These are phyloP conservation scores for Brachylomia viminalis DNA, from an alignment of 2,888 invertebrate genomes.

Conservation along the genomic window DNA sequence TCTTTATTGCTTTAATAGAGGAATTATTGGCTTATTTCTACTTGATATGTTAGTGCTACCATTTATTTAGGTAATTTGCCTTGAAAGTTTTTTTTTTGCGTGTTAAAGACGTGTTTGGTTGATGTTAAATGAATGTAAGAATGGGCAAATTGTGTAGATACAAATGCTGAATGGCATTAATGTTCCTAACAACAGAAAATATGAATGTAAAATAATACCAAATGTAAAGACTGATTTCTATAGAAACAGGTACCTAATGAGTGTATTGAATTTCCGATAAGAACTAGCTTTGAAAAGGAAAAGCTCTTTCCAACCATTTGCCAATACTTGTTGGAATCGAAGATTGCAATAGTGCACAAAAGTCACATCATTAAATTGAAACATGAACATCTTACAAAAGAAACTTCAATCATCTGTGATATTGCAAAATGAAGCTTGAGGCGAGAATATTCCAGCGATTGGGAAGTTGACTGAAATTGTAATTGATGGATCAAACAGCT, in stretches of 20 bases:
- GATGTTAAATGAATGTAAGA: conserved; percentile 3
- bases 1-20: conserved; percentile 76
- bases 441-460: not conserved
- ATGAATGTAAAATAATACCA: not conserved
- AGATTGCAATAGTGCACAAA: conserved; percentile 26
- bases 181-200: not conserved
- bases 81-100: conserved; percentile 22
- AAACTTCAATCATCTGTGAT: conserved; percentile 13
- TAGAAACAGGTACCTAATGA: not conserved
- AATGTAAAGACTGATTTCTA: not conserved
- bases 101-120: conserved; percentile 1
- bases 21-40: conserved; percentile 71
- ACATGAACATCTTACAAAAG: conserved; percentile 34
- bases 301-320: conserved; percentile 21
- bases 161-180: not conserved
- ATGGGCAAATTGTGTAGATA: not conserved
- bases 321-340: conserved; percentile 19
- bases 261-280: not conserved
- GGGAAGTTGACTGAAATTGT: not conserved
- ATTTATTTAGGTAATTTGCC: conserved; percentile 43
- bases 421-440: conserved; percentile 12
- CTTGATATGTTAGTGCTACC: conserved; percentile 50
- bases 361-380: conserved; percentile 11
- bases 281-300: conserved; percentile 1
- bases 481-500: not conserved